Evolutionary conservation across 2,888 invertebrate species (phyloP).

Genomic region (Parnassius apollo): DNA sequence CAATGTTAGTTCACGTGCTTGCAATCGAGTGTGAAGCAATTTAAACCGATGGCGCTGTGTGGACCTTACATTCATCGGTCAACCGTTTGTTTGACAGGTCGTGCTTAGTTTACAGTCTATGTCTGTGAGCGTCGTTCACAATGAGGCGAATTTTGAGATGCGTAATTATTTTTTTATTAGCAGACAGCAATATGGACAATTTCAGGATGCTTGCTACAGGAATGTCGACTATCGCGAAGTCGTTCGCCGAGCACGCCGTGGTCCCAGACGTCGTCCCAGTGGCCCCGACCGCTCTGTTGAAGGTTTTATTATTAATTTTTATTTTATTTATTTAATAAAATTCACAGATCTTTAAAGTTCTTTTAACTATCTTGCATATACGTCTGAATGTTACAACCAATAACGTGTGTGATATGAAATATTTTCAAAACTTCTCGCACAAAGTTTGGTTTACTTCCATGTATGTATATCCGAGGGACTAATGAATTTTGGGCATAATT

Average conservation of each 20-base stretch:
- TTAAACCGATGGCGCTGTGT: constrained; percentile 1
- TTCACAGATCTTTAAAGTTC: no score
- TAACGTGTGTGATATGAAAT: no score
- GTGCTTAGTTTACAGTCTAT: constrained; percentile 3
- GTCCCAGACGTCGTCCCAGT: constrained; percentile 88
- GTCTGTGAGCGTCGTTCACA: constrained; percentile 5
- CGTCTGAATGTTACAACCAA: no score
- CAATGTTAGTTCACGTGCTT: not conserved
- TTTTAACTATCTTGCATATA: no score
- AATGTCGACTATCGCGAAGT: constrained; percentile 66
- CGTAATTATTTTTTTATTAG: constrained; percentile 71
- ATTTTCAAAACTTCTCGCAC: no score
- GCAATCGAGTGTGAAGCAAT: constrained; percentile 1
- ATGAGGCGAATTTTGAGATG: constrained; percentile 59
- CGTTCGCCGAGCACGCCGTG: constrained; percentile 81
- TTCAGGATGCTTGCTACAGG: constrained; percentile 69
- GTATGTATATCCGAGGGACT: no score
- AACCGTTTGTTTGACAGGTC: constrained; percentile 5
- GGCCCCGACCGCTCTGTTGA: constrained; percentile 78
- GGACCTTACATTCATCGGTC: not conserved
- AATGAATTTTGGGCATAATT: no score
- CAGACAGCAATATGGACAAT: constrained; percentile 73
- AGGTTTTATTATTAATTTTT: constrained; percentile 46
- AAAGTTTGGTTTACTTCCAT: no score
- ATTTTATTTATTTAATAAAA: no score